Evolutionary conservation across 2,888 invertebrate genomes (phyloP), one percentile per base, ranked within the genome.

Genomic region (Perithous albicinctus): DNA sequence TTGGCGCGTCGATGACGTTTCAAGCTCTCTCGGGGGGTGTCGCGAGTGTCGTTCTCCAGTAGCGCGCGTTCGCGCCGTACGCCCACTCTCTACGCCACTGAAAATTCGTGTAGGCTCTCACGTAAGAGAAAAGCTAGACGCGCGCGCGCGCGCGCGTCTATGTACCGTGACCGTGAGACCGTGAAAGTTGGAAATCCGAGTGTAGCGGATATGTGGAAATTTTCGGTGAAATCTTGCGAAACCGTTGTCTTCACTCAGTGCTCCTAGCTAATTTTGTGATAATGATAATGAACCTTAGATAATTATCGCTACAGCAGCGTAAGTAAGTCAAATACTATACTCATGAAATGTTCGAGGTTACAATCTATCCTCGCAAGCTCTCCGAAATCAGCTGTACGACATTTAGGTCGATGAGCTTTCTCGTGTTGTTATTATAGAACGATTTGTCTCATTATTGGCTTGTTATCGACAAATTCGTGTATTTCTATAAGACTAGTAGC

Each of bases 171-270:
- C 79, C 79, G 69, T 80, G 74, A 76, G 82, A 79, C 76, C 64
- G 84, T 82, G 80, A 84, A 78, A 84, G 84, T n/a, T 82, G 67
- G 32, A 83, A 77, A 81, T 54, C 74, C 51, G 66, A 78, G 78
- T 74, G 69, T 66, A 74, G 82, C 63, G 69, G 84, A 82, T 73
- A 80, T 77, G 84, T 83, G n/a, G 70, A 83, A 84, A 83, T 83
- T 79, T 78, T 67, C 59, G 66, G 66, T 75, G 61, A 70, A 73
- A 74, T 48, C 48, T 23, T 38, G 64, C 20, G 26, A 59, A 51
- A 43, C 59, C 72, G 59, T 66, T 20, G 64, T 63, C 43, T 64
- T 32, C 48, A 63, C 20, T 23, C 70, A 73, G 51, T 32, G 63
- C 41, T 48, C 63, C 35, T 20, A 48, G 59, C 69, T 18, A 67